Percentiles rank a stretch among this genome's conserved stretches.
Evolutionary conservation across 2,888 invertebrate genomes (phyloP).

Genomic region (Drosophila dives): DNA sequence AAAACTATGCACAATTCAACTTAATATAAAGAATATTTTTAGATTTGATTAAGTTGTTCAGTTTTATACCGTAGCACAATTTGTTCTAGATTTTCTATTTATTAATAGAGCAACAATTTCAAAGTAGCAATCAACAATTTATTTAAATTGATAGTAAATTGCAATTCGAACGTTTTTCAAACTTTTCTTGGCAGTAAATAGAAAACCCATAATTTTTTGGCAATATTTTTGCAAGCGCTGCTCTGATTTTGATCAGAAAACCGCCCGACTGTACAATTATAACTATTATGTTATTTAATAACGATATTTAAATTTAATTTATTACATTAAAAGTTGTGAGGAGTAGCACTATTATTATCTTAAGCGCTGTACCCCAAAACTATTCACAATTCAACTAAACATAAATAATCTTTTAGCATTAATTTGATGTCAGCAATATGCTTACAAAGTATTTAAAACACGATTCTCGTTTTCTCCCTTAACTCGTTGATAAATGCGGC

Average conservation of each 20-base stretch:
- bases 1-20: too few relatives aligned
- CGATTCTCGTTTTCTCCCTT: background rate
- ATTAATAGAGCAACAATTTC: background rate
- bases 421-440: background rate
- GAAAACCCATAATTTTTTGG: too few relatives aligned
- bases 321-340: background rate
- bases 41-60: background rate
- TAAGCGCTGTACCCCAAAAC: background rate
- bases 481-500: constrained; percentile 40
- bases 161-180: background rate
- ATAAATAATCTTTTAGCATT: background rate
- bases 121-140: background rate
- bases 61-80: background rate
- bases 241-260: too few relatives aligned
- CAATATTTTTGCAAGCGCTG: too few relatives aligned
- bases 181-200: background rate
- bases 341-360: background rate
- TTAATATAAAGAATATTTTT: background rate
- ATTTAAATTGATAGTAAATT: background rate
- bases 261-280: background rate
- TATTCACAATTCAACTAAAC: background rate
- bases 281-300: too few relatives aligned
- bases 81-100: background rate
- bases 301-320: background rate
- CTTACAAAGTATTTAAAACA: background rate